These are phyloP conservation scores for Aphyosemion australe DNA, from an alignment of 2,113 vertebrate species.

Conservation along the genomic window DNA sequence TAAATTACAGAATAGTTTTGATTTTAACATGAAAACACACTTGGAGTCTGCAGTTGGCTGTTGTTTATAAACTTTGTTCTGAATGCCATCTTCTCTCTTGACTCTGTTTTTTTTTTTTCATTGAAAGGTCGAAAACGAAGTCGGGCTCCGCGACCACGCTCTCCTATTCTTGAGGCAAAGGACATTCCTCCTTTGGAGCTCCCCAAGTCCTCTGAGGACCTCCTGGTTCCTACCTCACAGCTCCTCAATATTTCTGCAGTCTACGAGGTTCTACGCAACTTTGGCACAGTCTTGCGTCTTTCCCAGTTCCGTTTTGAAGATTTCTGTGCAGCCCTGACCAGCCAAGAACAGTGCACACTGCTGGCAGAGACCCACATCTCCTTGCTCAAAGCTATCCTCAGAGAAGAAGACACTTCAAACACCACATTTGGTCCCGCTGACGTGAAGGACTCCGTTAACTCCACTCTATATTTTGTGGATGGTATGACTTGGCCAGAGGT, in stretches of 20 bases:
- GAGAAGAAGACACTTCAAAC: slow-evolving; percentile 98
- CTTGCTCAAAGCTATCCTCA: slow-evolving; percentile 95
- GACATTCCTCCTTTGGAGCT: slow-evolving; percentile 93
- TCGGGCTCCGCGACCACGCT: slow-evolving; percentile 85
- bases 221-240: slow-evolving; percentile 92
- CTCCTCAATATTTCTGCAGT: slow-evolving; percentile 94
- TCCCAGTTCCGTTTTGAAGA: slow-evolving; percentile 99
- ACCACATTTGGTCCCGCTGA: slow-evolving; percentile 98
- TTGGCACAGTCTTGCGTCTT: slow-evolving; percentile 93
- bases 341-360: slow-evolving; percentile 96
- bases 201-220: slow-evolving; percentile 97
- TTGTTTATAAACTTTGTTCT: background rate
- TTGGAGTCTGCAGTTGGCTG: too few relatives aligned
- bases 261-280: slow-evolving; percentile 97
- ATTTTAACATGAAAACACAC: too few relatives aligned
- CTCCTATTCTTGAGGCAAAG: slow-evolving; percentile 93
- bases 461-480: slow-evolving; percentile 96
- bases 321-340: slow-evolving; percentile 93
- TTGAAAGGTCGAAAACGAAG: slow-evolving; percentile 85
- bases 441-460: slow-evolving; percentile 98
- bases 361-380: slow-evolving; percentile 96
- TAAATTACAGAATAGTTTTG: too few relatives aligned
- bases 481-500: slow-evolving; percentile 99
- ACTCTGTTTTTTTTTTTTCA: slow-evolving; percentile 15
- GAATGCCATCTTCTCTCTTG: slow-evolving; percentile 4